Evolutionary conservation across 2,113 vertebrate genomes (phyloP).

Genomic region (Tichodroma muraria): DNA sequence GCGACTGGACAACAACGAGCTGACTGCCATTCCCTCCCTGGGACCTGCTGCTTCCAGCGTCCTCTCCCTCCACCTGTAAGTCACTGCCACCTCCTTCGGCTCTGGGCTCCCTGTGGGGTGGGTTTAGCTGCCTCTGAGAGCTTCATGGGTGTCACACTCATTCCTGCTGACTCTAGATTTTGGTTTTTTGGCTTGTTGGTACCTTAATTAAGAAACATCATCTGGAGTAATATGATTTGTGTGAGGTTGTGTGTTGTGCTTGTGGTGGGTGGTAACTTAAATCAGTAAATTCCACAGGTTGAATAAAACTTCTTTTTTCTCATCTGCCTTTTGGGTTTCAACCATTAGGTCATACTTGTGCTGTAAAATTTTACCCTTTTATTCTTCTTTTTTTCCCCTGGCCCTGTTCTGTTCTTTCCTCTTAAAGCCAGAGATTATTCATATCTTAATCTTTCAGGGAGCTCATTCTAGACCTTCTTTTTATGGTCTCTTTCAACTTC

Average conservation of each 20-base stretch:
- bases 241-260: not conserved
- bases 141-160: rapidly evolving
- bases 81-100: not conserved
- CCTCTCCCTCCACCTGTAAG: slow-evolving; percentile 87
- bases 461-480: not conserved
- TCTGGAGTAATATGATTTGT: not conserved
- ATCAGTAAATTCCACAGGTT: not conserved
- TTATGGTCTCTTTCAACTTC: not conserved
- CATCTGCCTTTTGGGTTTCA: not conserved
- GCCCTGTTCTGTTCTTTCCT: not conserved
- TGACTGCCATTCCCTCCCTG: slow-evolving; percentile 84
- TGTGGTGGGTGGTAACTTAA: not conserved
- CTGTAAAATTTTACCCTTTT: not conserved
- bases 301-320: not conserved
- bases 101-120: not conserved
- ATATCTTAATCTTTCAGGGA: not conserved
- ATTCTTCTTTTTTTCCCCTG: not conserved
- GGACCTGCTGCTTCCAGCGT: slow-evolving; percentile 73
- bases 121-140: not conserved
- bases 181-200: not conserved
- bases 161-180: not conserved
- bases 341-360: not conserved
- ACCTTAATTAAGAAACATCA: not conserved
- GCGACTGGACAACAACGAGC: slow-evolving; percentile 86
- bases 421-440: not conserved